A percentile compares a stretch with the other conserved stretches of the same genome.
phyloP scores from a whole-genome alignment of 2,888 invertebrate species.

The Branchellion lobata region DNA sequence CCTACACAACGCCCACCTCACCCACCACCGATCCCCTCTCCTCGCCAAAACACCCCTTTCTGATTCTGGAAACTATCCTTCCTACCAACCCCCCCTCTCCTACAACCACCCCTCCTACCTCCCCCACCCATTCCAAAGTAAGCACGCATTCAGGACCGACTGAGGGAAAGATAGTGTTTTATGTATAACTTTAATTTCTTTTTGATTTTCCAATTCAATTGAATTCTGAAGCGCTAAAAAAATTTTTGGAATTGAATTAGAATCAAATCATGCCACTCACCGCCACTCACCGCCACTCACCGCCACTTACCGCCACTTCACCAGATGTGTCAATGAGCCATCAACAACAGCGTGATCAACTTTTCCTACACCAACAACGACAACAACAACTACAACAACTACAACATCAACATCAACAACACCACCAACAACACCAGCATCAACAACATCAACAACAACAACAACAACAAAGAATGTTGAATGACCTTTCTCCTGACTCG shows the following conservation, averaged over 20 bases:
- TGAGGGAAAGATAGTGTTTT: not conserved
- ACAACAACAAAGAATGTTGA: not conserved
- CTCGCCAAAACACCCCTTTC: not conserved
- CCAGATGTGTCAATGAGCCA: not conserved
- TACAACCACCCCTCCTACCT: not conserved
- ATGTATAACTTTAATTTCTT: no score
- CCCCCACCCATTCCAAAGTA: not conserved
- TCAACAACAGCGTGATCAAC: slow-evolving; percentile 32
- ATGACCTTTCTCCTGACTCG: slow-evolving; percentile 55
- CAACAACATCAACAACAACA: slow-evolving; percentile 24
- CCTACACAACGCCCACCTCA: not conserved
- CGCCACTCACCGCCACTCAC: no score
- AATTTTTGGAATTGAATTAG: no score
- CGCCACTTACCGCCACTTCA: no score
- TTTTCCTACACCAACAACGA: no score
- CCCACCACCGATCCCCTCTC: not conserved
- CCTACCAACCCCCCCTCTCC: not conserved
- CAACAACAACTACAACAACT: no score
- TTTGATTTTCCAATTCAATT: no score
- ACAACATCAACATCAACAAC: no score
- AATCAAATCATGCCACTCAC: no score
- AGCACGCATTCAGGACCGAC: not conserved
- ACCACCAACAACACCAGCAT: no score
- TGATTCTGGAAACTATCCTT: slow-evolving; percentile 2
- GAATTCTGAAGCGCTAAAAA: no score